Conservation (phyloP, 2,888 invertebrate genomes). For the Habrosyne pyritoides region DNA sequence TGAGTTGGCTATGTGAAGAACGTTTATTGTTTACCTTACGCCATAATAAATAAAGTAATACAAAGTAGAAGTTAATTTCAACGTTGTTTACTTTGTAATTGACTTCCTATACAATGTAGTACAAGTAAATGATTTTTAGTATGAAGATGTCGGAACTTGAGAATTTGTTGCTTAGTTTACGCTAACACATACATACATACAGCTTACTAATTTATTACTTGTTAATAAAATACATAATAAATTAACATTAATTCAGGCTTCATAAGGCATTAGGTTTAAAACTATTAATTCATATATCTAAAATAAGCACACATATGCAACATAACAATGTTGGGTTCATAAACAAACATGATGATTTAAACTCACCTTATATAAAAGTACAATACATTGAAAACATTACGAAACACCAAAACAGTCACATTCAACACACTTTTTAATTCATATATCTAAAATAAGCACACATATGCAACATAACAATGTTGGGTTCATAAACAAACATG, state of each 20-base stretch:
- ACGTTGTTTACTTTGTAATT: background rate
- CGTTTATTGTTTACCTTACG: too few relatives aligned
- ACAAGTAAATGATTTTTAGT: background rate
- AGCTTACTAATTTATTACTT: too few relatives aligned
- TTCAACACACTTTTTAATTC: conserved; percentile 30
- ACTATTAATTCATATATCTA: too few relatives aligned
- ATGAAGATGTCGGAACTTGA: too few relatives aligned
- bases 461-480: too few relatives aligned
- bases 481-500: background rate
- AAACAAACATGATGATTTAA: background rate
- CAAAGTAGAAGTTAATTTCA: background rate
- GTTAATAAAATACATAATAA: background rate
- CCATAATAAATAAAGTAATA: background rate
- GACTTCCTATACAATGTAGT: background rate
- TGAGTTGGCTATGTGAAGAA: background rate
- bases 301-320: too few relatives aligned
- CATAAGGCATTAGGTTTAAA: background rate
- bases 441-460: too few relatives aligned
- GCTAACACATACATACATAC: too few relatives aligned
- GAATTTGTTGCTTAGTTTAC: too few relatives aligned
- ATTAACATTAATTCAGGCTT: too few relatives aligned
- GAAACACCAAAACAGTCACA: conserved; percentile 30
- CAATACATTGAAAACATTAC: conserved; percentile 20
- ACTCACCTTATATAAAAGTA: conserved; percentile 37
- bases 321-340: too few relatives aligned